Evolutionary conservation across 2,797 vertebrate genomes (phyloP).

Genomic region (Selene dorsalis): DNA sequence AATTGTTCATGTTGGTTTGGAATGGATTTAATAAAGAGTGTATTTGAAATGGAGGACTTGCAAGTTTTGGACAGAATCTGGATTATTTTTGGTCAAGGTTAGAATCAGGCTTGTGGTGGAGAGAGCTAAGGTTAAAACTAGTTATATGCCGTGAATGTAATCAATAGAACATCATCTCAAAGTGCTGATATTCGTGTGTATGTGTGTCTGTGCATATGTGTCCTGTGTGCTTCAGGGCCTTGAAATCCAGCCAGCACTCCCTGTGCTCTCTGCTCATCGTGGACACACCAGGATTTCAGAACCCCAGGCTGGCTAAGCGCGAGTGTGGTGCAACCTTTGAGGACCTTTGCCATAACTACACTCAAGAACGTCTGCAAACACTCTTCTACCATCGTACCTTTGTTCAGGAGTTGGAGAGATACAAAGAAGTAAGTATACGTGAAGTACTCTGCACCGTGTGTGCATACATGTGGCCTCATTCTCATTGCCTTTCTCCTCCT

Average conservation of each 20-base stretch:
- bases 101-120: conserved; percentile 17
- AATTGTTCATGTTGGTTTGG: neutral
- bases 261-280: conserved; percentile 95
- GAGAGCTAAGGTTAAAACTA: conserved; percentile 42
- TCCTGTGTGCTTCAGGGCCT: conserved; percentile 84
- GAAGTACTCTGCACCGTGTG: neutral
- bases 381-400: conserved; percentile 96
- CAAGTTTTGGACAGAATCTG: neutral
- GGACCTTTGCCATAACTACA: conserved; percentile 97
- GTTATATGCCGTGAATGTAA: conserved; percentile 49
- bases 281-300: conserved; percentile 97
- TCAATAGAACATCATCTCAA: conserved; percentile 51
- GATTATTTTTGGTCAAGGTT: conserved; percentile 19
- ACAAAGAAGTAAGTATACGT: conserved; percentile 90
- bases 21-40: neutral
- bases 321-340: conserved; percentile 92
- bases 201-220: conserved; percentile 23
- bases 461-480: conserved; percentile 31
- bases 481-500: conserved; percentile 35
- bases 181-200: conserved; percentile 20
- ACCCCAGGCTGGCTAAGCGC: conserved; percentile 88
- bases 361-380: conserved; percentile 94
- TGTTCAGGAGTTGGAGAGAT: conserved; percentile 92
- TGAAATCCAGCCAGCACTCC: conserved; percentile 96
- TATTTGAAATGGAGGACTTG: neutral